Percentiles rank a stretch among this genome's conserved stretches.
These are phyloP conservation scores for Ammodytes marinus DNA, from an alignment of 2,113 vertebrate genomes.

Conservation along the genomic window DNA sequence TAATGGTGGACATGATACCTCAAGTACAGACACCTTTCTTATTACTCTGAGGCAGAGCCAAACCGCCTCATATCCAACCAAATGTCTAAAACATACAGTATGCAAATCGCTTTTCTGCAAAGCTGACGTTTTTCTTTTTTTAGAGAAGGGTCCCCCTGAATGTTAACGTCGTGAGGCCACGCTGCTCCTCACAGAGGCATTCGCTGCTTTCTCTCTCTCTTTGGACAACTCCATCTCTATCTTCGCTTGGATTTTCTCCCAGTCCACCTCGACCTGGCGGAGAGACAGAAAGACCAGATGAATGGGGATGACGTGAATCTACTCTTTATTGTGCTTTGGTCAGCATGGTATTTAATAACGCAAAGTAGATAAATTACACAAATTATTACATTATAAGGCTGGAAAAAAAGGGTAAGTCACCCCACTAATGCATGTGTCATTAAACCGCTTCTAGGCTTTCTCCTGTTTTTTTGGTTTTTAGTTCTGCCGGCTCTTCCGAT, in stretches of 20 bases:
- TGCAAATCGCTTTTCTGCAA: neutral
- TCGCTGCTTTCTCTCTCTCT: constrained; percentile 88
- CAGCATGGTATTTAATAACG: constrained; percentile 12
- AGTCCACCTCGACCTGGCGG: constrained; percentile 94
- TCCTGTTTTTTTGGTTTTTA: neutral
- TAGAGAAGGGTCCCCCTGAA: constrained; percentile 5
- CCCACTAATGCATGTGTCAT: neutral
- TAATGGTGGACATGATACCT: constrained; percentile 13
- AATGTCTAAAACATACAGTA: constrained; percentile 34
- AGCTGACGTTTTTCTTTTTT: neutral
- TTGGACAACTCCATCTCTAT: constrained; percentile 94
- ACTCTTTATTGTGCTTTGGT: constrained; percentile 5
- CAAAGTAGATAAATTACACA: constrained; percentile 6
- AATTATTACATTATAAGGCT: neutral
- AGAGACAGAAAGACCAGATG: constrained; percentile 31
- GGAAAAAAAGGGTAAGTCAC: neutral
- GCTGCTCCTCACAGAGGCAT: constrained; percentile 79
- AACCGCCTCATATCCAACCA: constrained; percentile 15
- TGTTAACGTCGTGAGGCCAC: constrained; percentile 69
- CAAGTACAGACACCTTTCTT: constrained; percentile 1
- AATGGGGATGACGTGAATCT: constrained; percentile 22
- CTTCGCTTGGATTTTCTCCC: constrained; percentile 97
- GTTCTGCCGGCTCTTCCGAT: neutral
- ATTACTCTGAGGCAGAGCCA: constrained; percentile 13
- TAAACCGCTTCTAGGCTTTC: neutral